phyloP scores from a whole-genome alignment of 2,113 vertebrate species.

The Phainopepla nitens region DNA sequence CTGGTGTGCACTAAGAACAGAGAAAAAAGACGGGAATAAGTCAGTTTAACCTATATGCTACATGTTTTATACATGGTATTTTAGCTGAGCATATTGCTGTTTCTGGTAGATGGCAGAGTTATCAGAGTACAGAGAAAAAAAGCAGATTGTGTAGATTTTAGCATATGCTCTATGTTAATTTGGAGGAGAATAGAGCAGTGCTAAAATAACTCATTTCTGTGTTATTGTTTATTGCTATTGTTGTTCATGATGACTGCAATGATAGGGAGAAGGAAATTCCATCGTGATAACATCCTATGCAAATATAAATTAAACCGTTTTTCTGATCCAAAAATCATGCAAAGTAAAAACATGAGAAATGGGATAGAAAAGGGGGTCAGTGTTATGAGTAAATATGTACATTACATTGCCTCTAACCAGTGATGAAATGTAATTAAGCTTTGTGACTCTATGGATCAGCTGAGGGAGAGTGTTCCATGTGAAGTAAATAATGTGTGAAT shows the following conservation, averaged over 20 bases:
- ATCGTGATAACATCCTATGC: not conserved
- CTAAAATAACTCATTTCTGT: not conserved
- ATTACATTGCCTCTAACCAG: not conserved
- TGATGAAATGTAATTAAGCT: not conserved
- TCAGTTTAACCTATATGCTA: not conserved
- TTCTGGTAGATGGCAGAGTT: not conserved
- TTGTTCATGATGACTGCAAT: not conserved
- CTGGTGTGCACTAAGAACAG: not conserved
- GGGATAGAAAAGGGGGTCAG: not conserved
- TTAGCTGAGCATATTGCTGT: not conserved
- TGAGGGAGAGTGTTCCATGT: not conserved
- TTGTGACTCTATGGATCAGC: not conserved
- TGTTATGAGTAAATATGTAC: not conserved
- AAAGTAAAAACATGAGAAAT: not conserved
- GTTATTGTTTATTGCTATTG: not conserved
- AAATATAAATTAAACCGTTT: not conserved
- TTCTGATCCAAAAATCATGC: not conserved
- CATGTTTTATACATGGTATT: not conserved
- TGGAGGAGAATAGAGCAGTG: not conserved
- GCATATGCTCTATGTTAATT: not conserved
- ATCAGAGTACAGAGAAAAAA: not conserved
- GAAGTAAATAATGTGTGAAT: not conserved
- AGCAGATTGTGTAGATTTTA: not conserved
- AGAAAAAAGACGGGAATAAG: not conserved
- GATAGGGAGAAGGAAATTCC: not conserved